Percentiles rank a stretch among this genome's conserved stretches.
Evolutionary conservation across 2,113 vertebrate genomes (phyloP).

Genomic region (Apteryx owenii): DNA sequence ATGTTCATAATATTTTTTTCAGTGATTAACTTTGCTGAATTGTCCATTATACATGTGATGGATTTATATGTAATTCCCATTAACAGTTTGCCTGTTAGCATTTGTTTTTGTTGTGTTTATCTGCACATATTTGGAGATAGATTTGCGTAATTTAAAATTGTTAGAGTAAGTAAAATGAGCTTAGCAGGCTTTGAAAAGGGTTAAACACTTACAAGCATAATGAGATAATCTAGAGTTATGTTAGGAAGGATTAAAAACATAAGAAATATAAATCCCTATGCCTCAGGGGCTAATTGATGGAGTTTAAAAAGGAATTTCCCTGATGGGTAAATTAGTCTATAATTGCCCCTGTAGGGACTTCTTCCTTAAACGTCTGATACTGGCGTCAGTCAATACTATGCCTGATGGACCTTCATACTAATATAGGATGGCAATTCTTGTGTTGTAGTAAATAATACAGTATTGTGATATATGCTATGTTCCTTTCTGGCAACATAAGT

Average conservation of each 20-base stretch:
- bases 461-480: background rate
- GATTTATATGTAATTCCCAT: background rate
- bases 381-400: constrained; percentile 19
- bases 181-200: constrained; percentile 1
- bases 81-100: background rate
- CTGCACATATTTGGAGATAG: background rate
- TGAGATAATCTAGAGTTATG: constrained; percentile 30
- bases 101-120: background rate
- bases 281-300: constrained; percentile 42
- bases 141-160: background rate
- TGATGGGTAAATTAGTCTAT: constrained; percentile 44
- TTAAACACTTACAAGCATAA: constrained; percentile 27
- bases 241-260: constrained; percentile 52
- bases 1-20: background rate
- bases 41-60: background rate
- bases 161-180: background rate
- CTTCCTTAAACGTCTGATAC: constrained; percentile 31
- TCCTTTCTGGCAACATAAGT: background rate
- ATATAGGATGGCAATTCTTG: background rate
- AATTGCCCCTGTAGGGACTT: constrained; percentile 54
- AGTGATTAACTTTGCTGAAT: background rate
- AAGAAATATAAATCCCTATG: constrained; percentile 10
- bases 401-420: constrained; percentile 26
- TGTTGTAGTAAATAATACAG: background rate
- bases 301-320: constrained; percentile 58